Base-by-base conservation (phyloP, 2,113 vertebrate species). In the Cololabis saira region DNA sequence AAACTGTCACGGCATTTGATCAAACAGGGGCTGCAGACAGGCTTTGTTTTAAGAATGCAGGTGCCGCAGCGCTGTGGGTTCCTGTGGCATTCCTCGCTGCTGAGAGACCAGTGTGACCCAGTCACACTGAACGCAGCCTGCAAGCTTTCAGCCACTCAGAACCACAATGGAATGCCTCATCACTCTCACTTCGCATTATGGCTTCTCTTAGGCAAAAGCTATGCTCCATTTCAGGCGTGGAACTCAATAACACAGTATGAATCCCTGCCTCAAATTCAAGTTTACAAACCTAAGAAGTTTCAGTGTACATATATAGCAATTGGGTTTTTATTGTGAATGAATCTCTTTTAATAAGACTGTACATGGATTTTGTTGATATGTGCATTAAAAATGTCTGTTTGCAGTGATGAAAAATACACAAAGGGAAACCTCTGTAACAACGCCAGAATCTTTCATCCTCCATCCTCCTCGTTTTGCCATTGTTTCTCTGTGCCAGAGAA, bases 121-220 rank as follows among this genome's bases (percentile, higher is more conserved):
- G 48, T 79, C 71, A 37, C 22, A 45, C 42, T 18, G 58, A 80
- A 59, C 56, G 40, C 43, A 69, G 65, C 27, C 56, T 65, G 73
- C 27, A 12, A 62, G 75, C 73, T 43, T 74, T 64, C 47, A 85
- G 71, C 63, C 71, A 72, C 72, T 71, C 74, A 59, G 78, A 90
- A 88, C 85, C 86, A 61, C 83, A 81, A 58, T 84, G 87, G 85
- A 90, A 90, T 91, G 85, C 84, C 81, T 88, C 82, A 83, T 84
- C 86, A 68, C 64, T 68, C 74, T 60, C 24, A 7, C 74, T 83
- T 75, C 72, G 71, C 77, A 85, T 88, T 62, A 67, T 61, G 60
- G 77, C 74, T 65, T 81, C 72, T 59, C 60, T 62, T 65, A 24
- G 68, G 75, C 69, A 50, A 43, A 27, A 47, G 57, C 58, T 50